Evolutionary conservation across 2,113 vertebrate genomes (phyloP).

Genomic region (Eptatretus burgeri): DNA sequence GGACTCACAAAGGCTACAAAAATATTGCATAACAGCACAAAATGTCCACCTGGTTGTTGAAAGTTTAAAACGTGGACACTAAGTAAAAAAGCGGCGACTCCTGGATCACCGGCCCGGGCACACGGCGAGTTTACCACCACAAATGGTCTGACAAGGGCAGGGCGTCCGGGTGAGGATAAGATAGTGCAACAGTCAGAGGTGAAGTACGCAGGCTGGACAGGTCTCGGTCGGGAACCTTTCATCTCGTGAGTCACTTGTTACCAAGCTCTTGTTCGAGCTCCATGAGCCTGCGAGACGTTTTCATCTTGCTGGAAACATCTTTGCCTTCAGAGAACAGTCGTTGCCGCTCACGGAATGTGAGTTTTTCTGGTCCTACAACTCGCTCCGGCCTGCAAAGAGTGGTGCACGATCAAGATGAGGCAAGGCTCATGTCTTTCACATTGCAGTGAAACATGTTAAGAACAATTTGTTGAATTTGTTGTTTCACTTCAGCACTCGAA

Average conservation of each 20-base stretch:
- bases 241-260: constrained; percentile 32
- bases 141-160: neutral
- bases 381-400: no score
- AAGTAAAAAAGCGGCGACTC: neutral
- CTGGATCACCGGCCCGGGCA: neutral
- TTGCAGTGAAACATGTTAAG: no score
- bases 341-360: constrained; percentile 84
- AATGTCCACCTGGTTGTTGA: neutral
- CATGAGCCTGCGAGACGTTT: constrained; percentile 73
- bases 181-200: neutral
- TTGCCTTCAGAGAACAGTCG: constrained; percentile 92
- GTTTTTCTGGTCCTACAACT: constrained; percentile 27
- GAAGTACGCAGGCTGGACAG: no score
- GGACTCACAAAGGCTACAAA: no score
- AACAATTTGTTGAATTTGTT: no score
- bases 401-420: no score
- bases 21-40: no score
- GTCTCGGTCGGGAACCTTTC: neutral
- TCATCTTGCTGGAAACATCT: constrained; percentile 84
- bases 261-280: constrained; percentile 93
- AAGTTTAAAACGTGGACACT: neutral
- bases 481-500: no score
- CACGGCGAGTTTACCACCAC: neutral
- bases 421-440: no score
- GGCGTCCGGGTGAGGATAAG: neutral